A percentile compares a stretch with the other conserved stretches of the same genome.
phyloP scores from a whole-genome alignment of 2,888 invertebrate genomes.

The Spisula subtruncata region DNA sequence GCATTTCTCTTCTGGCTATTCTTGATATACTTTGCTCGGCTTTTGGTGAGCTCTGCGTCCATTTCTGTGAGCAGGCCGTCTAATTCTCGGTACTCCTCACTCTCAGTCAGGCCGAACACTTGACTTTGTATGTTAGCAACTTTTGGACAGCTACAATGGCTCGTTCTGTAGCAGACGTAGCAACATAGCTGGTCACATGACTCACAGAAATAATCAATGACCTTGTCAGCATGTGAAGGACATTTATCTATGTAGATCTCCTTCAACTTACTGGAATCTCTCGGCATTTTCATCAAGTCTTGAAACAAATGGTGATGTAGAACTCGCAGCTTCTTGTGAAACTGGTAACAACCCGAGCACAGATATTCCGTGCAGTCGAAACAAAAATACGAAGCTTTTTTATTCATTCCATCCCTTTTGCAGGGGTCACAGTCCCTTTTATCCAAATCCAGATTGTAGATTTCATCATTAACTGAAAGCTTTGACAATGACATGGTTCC shows the following conservation, averaged over 20 bases:
- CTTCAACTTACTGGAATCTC: constrained; percentile 41
- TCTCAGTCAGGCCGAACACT: constrained; percentile 42
- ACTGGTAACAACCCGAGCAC: constrained; percentile 37
- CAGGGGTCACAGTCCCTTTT: constrained; percentile 49
- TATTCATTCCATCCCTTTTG: constrained; percentile 45
- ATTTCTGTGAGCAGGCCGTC: constrained; percentile 35
- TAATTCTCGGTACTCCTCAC: constrained; percentile 39
- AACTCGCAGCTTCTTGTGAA: constrained; percentile 41
- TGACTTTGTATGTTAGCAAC: constrained; percentile 47
- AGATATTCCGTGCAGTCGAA: constrained; percentile 46
- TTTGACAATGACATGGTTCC: constrained; percentile 44
- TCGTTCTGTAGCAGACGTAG: constrained; percentile 41
- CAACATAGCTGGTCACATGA: constrained; percentile 46
- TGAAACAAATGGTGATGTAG: constrained; percentile 45
- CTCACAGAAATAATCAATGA: constrained; percentile 45
- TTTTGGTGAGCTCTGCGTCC: constrained; percentile 30
- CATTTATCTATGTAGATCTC: constrained; percentile 43
- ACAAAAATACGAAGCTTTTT: constrained; percentile 35
- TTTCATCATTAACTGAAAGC: constrained; percentile 29
- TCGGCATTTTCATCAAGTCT: constrained; percentile 44
- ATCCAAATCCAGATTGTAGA: constrained; percentile 38
- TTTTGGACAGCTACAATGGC: constrained; percentile 45
- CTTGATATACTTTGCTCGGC: constrained; percentile 34
- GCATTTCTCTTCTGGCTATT: constrained; percentile 33
- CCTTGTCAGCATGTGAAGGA: constrained; percentile 45